Conservation (phyloP, 2,888 invertebrate genomes). For the Andrena trimmerana region DNA sequence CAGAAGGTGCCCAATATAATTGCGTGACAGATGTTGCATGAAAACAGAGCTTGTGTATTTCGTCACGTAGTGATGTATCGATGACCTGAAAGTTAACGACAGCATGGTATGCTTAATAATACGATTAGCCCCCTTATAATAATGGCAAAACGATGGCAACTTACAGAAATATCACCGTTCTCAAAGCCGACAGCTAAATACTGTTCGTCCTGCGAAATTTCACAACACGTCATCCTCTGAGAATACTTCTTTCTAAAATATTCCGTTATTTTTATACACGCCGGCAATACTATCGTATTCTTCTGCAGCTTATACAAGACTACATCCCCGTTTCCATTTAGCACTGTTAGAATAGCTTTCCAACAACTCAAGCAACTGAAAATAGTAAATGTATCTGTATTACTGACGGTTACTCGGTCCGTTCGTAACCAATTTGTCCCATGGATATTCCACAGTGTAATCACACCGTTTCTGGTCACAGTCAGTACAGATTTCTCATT, state of each 20-base stretch:
- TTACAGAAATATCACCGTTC: slow-evolving; percentile 88
- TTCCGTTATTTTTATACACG: slow-evolving; percentile 41
- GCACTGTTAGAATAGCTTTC: slow-evolving; percentile 72
- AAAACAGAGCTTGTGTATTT: slow-evolving; percentile 71
- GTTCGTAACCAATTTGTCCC: slow-evolving; percentile 57
- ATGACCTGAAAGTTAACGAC: slow-evolving; percentile 73
- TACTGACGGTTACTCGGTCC: slow-evolving; percentile 26
- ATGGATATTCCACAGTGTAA: slow-evolving; percentile 75
- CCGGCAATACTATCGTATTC: slow-evolving; percentile 34
- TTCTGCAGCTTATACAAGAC: slow-evolving; percentile 71
- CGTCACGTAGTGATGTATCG: slow-evolving; percentile 64
- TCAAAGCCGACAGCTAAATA: slow-evolving; percentile 89
- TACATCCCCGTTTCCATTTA: slow-evolving; percentile 69
- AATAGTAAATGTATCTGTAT: slow-evolving; percentile 41
- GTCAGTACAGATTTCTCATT: slow-evolving; percentile 71
- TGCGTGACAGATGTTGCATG: slow-evolving; percentile 77
- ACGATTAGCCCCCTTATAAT: background rate
- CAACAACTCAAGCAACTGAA: slow-evolving; percentile 74
- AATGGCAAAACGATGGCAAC: slow-evolving; percentile 58
- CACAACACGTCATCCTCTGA: slow-evolving; percentile 74
- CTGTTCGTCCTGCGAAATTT: slow-evolving; percentile 86
- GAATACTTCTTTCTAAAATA: slow-evolving; percentile 38
- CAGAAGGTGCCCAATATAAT: slow-evolving; percentile 79
- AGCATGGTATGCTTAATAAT: background rate
- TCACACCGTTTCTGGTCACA: slow-evolving; percentile 70